A percentile compares a stretch with the other conserved stretches of the same genome.
Conservation (phyloP, 2,797 vertebrate species). For the Sebastes kiyomatsui region DNA sequence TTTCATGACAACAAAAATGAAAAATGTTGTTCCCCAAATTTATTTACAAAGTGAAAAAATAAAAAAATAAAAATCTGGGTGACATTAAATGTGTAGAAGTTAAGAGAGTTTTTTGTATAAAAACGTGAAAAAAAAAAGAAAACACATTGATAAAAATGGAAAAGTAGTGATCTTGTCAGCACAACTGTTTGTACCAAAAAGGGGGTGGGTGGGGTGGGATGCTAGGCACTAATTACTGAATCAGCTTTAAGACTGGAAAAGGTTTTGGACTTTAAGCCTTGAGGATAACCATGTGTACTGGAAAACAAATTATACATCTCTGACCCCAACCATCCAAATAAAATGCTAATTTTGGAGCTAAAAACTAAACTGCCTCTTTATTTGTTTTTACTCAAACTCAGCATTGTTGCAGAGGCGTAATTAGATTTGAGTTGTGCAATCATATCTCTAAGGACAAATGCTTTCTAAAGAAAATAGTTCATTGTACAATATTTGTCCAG, state of each 20-base stretch:
- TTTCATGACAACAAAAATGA: slow-evolving; percentile 89
- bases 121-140: slow-evolving; percentile 60
- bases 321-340: slow-evolving; percentile 98
- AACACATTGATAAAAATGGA: slow-evolving; percentile 45
- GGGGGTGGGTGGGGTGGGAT: slow-evolving; percentile 71
- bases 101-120: slow-evolving; percentile 80
- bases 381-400: slow-evolving; percentile 48
- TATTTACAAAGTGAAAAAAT: slow-evolving; percentile 86
- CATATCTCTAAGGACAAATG: slow-evolving; percentile 50
- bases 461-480: slow-evolving; percentile 16
- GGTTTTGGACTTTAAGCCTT: slow-evolving; percentile 90
- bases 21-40: slow-evolving; percentile 95
- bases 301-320: slow-evolving; percentile 94
- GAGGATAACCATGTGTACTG: slow-evolving; percentile 96
- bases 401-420: slow-evolving; percentile 59
- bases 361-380: slow-evolving; percentile 86
- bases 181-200: slow-evolving; percentile 99
- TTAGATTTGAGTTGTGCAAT: slow-evolving; percentile 40
- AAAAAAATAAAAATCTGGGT: slow-evolving; percentile 90
- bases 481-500: slow-evolving; percentile 10
- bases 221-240: slow-evolving; percentile 84
- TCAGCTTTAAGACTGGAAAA: slow-evolving; percentile 93
- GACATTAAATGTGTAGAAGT: slow-evolving; percentile 88
- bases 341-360: slow-evolving; percentile 99
- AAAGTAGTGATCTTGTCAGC: slow-evolving; percentile 90